These are phyloP conservation scores for Chrysolina haemoptera DNA, from an alignment of 2,888 invertebrate species.

Conservation along the genomic window DNA sequence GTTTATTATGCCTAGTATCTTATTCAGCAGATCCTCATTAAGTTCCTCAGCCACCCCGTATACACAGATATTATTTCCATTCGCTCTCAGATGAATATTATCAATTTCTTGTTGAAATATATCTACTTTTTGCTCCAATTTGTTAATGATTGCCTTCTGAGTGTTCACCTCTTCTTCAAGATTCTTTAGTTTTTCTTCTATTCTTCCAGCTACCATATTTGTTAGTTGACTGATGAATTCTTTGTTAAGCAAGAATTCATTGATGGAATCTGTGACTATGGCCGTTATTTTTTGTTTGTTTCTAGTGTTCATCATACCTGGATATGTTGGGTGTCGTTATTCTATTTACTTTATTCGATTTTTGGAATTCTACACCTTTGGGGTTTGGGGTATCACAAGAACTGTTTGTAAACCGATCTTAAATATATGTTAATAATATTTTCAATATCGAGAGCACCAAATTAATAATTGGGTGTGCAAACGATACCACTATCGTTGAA, in stretches of 20 bases:
- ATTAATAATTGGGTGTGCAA: too few relatives aligned
- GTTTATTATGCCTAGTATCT: constrained; percentile 9
- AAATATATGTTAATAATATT: too few relatives aligned
- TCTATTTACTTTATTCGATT: too few relatives aligned
- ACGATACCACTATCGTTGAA: too few relatives aligned
- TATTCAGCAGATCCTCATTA: neutral
- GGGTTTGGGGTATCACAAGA: too few relatives aligned
- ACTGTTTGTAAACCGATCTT: too few relatives aligned
- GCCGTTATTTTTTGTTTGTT: constrained; percentile 21
- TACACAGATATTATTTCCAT: constrained; percentile 18
- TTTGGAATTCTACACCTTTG: too few relatives aligned
- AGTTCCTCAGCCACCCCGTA: constrained; percentile 19
- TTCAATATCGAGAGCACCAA: too few relatives aligned
- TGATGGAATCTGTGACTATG: constrained; percentile 15
- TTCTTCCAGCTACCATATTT: constrained; percentile 17
- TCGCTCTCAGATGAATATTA: constrained; percentile 8
- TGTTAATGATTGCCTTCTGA: neutral
- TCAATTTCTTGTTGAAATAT: constrained; percentile 18
- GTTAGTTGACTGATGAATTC: constrained; percentile 24
- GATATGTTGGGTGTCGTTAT: too few relatives aligned
- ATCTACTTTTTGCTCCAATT: constrained; percentile 20
- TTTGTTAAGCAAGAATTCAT: constrained; percentile 24
- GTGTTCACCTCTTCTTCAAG: constrained; percentile 22
- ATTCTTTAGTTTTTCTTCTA: constrained; percentile 19
- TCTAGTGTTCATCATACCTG: constrained; percentile 14